These are phyloP conservation scores for Caenorhabditis sinica DNA, from an alignment of 2,888 invertebrate genomes.

Conservation along the genomic window DNA sequence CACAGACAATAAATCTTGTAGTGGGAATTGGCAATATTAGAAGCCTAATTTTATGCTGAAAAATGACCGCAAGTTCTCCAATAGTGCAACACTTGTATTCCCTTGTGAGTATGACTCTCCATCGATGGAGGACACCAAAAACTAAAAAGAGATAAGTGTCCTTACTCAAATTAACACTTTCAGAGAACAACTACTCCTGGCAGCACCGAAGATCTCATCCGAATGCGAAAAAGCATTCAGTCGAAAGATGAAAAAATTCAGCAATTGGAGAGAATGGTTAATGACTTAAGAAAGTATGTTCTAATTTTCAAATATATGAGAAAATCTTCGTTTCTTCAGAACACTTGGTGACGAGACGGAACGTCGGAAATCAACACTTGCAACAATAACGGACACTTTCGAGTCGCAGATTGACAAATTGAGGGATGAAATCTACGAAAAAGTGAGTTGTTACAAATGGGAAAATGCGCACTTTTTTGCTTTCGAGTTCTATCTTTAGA, in stretches of 20 bases:
- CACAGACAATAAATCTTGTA: too few species aligned
- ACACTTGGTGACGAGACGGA: constrained; percentile 69
- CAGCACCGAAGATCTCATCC: constrained; percentile 69
- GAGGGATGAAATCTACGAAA: constrained; percentile 66
- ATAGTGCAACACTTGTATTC: too few species aligned
- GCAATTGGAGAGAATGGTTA: constrained; percentile 77
- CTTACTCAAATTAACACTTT: not conserved
- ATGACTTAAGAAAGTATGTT: constrained; percentile 74
- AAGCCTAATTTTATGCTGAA: not conserved
- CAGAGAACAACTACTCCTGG: constrained; percentile 59
- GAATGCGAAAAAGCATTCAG: constrained; percentile 76
- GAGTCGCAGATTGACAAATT: constrained; percentile 68
- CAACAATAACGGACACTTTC: constrained; percentile 67
- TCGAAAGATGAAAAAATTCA: constrained; percentile 80
- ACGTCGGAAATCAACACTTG: constrained; percentile 65
- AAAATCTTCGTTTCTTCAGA: constrained; percentile 46
- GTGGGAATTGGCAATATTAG: too few species aligned
- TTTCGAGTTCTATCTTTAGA: not conserved
- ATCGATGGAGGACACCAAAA: too few species aligned
- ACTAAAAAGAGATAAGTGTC: not conserved
- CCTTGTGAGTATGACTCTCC: too few species aligned
- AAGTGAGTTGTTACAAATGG: constrained; percentile 24
- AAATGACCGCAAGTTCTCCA: not conserved
- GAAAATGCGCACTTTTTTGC: not conserved
- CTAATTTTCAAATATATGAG: not conserved